These are phyloP conservation scores for Microcebus jonahi DNA, from an alignment of 2,113 vertebrate species.

Conservation along the genomic window DNA sequence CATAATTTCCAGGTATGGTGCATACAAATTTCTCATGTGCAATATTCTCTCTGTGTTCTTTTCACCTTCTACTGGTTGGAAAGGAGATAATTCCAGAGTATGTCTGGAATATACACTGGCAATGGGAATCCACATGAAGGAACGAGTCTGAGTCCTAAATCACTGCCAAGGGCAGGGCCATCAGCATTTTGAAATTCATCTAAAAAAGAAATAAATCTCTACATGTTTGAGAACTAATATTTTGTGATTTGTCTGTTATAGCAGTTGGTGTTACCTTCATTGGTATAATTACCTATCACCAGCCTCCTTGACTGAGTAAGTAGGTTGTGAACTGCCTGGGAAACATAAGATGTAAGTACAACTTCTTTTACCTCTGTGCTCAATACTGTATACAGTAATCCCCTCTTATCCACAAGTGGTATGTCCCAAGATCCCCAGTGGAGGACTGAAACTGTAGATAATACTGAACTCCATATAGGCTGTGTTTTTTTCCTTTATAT, in stretches of 20 bases:
- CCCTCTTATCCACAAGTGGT: neutral
- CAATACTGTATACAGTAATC: neutral
- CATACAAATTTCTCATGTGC: neutral
- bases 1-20: neutral
- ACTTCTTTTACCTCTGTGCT: neutral
- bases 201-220: neutral
- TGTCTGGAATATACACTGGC: neutral
- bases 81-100: neutral
- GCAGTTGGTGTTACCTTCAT: neutral
- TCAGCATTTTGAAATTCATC: neutral
- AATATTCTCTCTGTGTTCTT: neutral
- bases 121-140: neutral
- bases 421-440: too few species aligned
- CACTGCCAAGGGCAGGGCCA: neutral
- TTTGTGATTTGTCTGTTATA: neutral
- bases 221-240: neutral
- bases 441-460: too few species aligned
- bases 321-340: neutral
- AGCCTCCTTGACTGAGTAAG: neutral
- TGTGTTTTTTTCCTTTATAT: too few species aligned
- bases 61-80: neutral
- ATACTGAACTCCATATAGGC: too few species aligned
- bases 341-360: neutral
- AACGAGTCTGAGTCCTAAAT: neutral
- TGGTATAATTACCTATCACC: neutral